These are phyloP conservation scores for Leptinotarsa rubiginosa DNA, from an alignment of 2,888 invertebrate genomes.

Conservation along the genomic window DNA sequence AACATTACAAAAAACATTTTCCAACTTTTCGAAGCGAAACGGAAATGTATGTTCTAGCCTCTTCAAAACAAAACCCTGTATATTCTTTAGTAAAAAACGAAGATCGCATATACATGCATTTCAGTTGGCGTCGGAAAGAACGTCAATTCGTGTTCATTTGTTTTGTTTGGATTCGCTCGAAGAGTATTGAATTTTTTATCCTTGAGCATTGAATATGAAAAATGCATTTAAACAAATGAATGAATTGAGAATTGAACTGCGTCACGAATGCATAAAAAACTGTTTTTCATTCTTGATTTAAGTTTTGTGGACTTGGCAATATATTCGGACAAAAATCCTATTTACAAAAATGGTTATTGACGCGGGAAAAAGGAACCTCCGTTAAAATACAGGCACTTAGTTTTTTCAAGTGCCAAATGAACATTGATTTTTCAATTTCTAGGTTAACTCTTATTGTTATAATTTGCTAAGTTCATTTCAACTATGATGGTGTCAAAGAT, in stretches of 20 bases:
- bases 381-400: neutral
- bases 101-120: neutral
- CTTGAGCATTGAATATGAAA: conserved; percentile 12
- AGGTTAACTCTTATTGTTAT: too few relatives aligned
- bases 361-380: neutral
- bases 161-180: neutral
- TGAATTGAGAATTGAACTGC: neutral
- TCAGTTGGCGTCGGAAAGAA: conserved; percentile 8
- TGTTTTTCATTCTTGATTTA: conserved; percentile 26
- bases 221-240: neutral
- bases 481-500: too few relatives aligned
- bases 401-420: too few relatives aligned
- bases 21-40: neutral
- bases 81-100: conserved; percentile 3
- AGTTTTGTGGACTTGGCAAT: conserved; percentile 49
- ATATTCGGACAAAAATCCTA: conserved; percentile 7
- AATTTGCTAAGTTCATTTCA: too few relatives aligned
- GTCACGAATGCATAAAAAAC: conserved; percentile 1
- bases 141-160: conserved; percentile 3
- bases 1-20: neutral
- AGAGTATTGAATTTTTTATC: neutral
- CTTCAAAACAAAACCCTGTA: conserved; percentile 18
- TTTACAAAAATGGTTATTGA: conserved; percentile 5
- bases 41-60: neutral
- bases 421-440: too few relatives aligned